Conservation (phyloP, 92 coral and sea anemone genomes). For the Parazoanthus swiftii region DNA sequence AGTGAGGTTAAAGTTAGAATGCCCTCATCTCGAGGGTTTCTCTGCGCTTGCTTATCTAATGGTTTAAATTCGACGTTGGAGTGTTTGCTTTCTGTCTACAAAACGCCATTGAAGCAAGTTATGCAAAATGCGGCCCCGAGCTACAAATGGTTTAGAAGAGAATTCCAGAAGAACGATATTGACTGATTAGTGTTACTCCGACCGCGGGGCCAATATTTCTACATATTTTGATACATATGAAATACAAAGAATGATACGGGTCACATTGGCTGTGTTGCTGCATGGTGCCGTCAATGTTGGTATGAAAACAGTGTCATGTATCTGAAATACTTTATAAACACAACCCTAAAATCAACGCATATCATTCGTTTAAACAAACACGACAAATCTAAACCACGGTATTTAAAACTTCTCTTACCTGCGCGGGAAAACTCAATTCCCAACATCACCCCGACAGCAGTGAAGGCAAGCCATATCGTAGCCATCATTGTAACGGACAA, state of each 20-base stretch:
- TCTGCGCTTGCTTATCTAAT: background rate
- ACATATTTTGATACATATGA: background rate
- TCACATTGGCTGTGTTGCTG: background rate
- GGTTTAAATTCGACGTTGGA: conserved; percentile 1
- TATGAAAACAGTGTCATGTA: background rate
- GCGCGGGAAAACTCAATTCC: conserved; percentile 22
- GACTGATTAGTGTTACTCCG: background rate
- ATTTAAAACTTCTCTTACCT: background rate
- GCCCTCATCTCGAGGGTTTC: background rate
- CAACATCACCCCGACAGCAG: background rate
- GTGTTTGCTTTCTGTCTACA: conserved; percentile 3
- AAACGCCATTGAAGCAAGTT: background rate
- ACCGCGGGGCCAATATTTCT: background rate
- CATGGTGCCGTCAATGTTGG: background rate
- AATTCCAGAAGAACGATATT: background rate
- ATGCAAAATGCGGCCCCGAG: background rate
- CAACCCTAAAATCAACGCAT: background rate
- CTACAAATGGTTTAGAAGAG: background rate
- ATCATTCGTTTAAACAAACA: conserved; percentile 11
- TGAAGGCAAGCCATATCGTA: conserved; percentile 13
- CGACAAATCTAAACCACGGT: background rate
- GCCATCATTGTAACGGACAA: conserved; percentile 34
- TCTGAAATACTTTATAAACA: background rate
- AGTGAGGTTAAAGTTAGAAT: background rate
- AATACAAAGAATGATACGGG: background rate